Evolutionary conservation across 1,140 invertebrate genomes (phyloP), one percentile per base, ranked within the genome.

Genomic region (Caenorhabditis remanei): DNA sequence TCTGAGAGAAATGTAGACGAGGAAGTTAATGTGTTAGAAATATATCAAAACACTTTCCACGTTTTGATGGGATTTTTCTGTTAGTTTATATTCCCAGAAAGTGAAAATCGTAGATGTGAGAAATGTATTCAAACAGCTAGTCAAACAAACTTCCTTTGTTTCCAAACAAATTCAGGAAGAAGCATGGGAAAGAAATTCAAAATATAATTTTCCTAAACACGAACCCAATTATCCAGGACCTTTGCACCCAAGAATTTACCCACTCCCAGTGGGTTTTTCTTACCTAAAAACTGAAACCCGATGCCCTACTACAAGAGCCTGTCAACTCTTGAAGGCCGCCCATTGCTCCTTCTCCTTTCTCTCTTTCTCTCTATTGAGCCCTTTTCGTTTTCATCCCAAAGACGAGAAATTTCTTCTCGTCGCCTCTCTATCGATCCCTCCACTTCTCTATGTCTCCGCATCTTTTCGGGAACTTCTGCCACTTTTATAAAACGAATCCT

Each of bases 341-440:
- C 71, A 79, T 32, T 79, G 43, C 71, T 79, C 46, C 24, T 79
- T 24, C 46, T 13, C n/a, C 19, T 79, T 79, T 79, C 46, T 79
- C 71, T 50, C 11, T 79, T 50, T 50, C 71, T 79, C 71, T 79
- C 46, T 79, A 41, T 79, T 50, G 43, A 63, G 61, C 61, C 61
- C 13, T 48, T 32, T 79, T 79, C 71, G 40, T 79, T 43, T 16
- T 53, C 71, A 50, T 79, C 71, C 71, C 40, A 41, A 71, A 71
- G 41, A 43, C 16, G 40, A 9, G 65, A 79, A 53, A 63, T 63
- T 79, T 79, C 71, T 9, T n/a, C 53, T 79, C 71, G 71, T 50
- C 46, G 71, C 71, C 71, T 79, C 71, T 79, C 71, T 79, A 79
- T 79, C 71, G 71, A 79, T 79, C 71, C 46, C 71, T 79, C 40